Evolutionary conservation across 2,113 vertebrate species (phyloP), one percentile per base, ranked within the genome.

Genomic region (Pithys albifrons): DNA sequence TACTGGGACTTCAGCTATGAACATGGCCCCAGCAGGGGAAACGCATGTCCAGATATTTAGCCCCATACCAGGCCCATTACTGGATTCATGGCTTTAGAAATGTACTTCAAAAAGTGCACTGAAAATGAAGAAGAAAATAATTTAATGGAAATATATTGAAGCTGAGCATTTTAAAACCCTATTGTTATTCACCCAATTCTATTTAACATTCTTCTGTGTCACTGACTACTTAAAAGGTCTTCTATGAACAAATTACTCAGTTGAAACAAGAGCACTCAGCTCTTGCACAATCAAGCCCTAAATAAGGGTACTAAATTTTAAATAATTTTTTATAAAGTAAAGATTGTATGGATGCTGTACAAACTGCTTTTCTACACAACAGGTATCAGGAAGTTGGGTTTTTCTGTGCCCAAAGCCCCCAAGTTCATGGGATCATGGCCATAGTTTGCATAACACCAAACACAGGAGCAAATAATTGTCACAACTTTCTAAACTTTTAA

Each of bases 161-260:
- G 59, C 54, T 55, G 59, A 93, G 59, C 71, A 71, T 92, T 95
- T 95, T 19, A 80, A 91, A 94, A 73, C 19, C 55, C 64, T 88
- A 55, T 80, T 95, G 89, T 85, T 93, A 95, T 85, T 91, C 91
- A 93, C 79, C 17, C 91, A 85, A 57, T 93, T 95, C 95, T 96
- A 81, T 86, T 92, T 77, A 95, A 95, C 55, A 93, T 82, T 85
- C 71, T 85, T 95, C 88, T 91, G 75, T 90, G 64, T 85, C 89
- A 90, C 57, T 84, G 92, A 90, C 94, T 91, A 93, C 72, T 96
- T 91, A 94, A 48, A 93, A 96, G 85, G 81, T 85, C 89, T 94
- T 79, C 73, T 6, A 91, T 12, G 81, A 95, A 80, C 91, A 96
- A 85, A 96, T 94, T 64, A 90, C 43, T 87, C 87, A 66, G 93